These are phyloP conservation scores for Urophycis tenuis DNA, from an alignment of 2,797 vertebrate genomes.

Conservation along the genomic window DNA sequence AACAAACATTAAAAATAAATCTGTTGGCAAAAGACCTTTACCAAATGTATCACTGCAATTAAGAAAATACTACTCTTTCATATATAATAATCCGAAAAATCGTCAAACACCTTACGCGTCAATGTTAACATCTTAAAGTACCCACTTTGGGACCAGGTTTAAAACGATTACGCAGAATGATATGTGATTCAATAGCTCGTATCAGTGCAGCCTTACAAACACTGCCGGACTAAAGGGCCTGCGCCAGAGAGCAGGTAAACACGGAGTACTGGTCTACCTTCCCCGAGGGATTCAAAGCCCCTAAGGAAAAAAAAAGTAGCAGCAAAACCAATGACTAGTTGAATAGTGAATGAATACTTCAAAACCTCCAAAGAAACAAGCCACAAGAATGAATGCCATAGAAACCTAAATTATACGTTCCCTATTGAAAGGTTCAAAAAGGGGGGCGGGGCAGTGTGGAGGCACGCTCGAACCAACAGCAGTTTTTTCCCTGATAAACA, in stretches of 20 bases:
- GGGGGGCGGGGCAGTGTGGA: not conserved
- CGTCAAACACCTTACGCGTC: not conserved
- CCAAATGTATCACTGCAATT: not conserved
- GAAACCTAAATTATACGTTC: not conserved
- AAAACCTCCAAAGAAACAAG: not conserved
- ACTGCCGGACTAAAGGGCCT: not conserved
- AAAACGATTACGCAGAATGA: not conserved
- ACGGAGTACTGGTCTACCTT: not conserved
- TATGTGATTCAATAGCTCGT: not conserved
- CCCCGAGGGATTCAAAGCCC: not conserved
- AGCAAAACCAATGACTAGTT: not conserved
- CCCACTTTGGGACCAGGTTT: not conserved
- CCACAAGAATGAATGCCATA: not conserved
- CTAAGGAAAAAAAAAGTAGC: not conserved
- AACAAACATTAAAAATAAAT: too few relatives aligned
- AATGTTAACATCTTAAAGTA: not conserved
- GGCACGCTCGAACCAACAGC: not conserved
- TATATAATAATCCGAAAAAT: not conserved
- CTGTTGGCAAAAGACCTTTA: not conserved
- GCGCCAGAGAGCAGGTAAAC: not conserved
- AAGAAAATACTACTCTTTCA: not conserved
- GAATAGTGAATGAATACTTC: not conserved
- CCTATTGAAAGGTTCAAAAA: not conserved
- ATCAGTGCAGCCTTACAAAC: not conserved
- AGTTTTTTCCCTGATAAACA: not conserved